A percentile compares a stretch with the other conserved stretches of the same genome.
phyloP scores from a whole-genome alignment of 2,797 vertebrate species.

The Takifugu rubripes region DNA sequence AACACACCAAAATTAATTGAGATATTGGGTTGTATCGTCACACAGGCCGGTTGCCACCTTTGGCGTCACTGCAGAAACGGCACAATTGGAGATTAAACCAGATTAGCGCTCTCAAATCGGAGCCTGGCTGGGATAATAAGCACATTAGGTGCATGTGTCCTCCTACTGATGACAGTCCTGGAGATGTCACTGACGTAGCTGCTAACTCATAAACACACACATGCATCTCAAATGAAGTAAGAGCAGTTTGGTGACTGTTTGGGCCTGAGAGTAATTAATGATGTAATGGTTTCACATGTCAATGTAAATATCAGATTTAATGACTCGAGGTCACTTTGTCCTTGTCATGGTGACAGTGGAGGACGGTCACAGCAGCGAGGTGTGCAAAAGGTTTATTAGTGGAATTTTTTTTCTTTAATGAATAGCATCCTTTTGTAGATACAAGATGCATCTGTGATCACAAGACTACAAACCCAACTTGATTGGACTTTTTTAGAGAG shows the following conservation, averaged over 20 bases:
- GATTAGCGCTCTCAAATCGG: slow-evolving; percentile 54
- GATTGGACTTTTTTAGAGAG: background rate
- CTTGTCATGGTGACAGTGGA: slow-evolving; percentile 50
- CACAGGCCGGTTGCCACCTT: slow-evolving; percentile 35
- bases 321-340: slow-evolving; percentile 68
- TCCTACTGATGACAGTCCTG: slow-evolving; percentile 53
- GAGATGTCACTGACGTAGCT: slow-evolving; percentile 70
- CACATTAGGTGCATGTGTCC: slow-evolving; percentile 55
- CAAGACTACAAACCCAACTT: slow-evolving; percentile 4
- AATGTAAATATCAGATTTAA: slow-evolving; percentile 69
- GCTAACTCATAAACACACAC: slow-evolving; percentile 68
- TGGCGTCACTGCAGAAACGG: slow-evolving; percentile 33
- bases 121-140: slow-evolving; percentile 58
- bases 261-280: slow-evolving; percentile 74
- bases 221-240: slow-evolving; percentile 76
- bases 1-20: slow-evolving; percentile 50
- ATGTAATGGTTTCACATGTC: slow-evolving; percentile 75
- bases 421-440: slow-evolving; percentile 13
- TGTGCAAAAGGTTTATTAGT: slow-evolving; percentile 26
- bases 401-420: slow-evolving; percentile 21
- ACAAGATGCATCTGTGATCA: slow-evolving; percentile 6
- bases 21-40: slow-evolving; percentile 22
- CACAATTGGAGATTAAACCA: slow-evolving; percentile 60
- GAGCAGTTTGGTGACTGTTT: slow-evolving; percentile 43
- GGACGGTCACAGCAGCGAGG: slow-evolving; percentile 15